Evolutionary conservation across 2,888 invertebrate species (phyloP).

Genomic region (Chrysolina haemoptera): DNA sequence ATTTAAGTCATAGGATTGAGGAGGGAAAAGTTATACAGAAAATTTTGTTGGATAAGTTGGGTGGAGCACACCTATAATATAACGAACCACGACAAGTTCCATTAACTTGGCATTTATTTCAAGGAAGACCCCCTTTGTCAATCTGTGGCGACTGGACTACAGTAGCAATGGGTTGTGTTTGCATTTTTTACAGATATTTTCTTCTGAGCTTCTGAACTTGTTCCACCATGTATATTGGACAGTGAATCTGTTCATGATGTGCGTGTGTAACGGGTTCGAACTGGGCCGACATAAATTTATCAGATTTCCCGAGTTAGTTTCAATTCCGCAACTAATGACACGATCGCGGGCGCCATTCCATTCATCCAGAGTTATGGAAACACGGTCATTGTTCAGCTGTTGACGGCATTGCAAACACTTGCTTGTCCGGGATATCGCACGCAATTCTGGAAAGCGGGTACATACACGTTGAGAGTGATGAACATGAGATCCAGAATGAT

Average conservation of each 20-base stretch:
- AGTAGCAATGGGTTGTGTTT: too few species aligned
- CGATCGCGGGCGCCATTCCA: constrained; percentile 61
- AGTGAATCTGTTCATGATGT: neutral
- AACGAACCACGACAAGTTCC: too few species aligned
- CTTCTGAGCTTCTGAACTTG: too few species aligned
- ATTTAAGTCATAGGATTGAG: too few species aligned
- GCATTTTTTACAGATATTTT: too few species aligned
- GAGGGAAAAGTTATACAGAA: too few species aligned
- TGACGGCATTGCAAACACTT: constrained; percentile 53
- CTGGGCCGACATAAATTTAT: constrained; percentile 44
- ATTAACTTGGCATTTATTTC: too few species aligned
- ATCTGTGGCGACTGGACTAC: too few species aligned
- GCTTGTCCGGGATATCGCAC: constrained; percentile 45
- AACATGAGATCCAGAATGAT: too few species aligned
- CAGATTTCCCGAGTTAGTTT: constrained; percentile 61
- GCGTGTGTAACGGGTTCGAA: neutral
- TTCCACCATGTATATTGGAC: neutral
- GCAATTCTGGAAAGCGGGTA: constrained; percentile 34
- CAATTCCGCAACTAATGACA: constrained; percentile 63
- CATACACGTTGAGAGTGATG: neutral
- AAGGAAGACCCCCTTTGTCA: too few species aligned
- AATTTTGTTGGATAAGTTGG: too few species aligned
- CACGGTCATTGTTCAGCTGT: constrained; percentile 51
- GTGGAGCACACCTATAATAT: too few species aligned
- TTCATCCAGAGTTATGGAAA: constrained; percentile 35